Percentiles rank a stretch among this genome's conserved stretches.
Evolutionary conservation across 2,888 invertebrate genomes (phyloP).

Genomic region (Clitarchus hookeri): DNA sequence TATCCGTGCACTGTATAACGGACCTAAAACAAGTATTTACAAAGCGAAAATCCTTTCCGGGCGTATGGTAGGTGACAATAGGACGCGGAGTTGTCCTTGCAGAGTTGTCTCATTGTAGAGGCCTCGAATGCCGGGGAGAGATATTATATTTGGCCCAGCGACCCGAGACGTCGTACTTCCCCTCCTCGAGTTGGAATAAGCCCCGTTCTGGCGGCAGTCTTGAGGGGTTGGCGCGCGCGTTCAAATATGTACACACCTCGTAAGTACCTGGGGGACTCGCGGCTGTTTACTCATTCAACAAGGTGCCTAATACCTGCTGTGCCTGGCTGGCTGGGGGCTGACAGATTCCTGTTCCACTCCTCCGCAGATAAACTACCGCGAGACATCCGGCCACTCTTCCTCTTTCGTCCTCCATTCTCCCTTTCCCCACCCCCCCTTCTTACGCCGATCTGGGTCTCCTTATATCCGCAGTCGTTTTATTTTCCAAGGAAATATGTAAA

Average conservation of each 20-base stretch:
- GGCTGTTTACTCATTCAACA: conserved; percentile 14
- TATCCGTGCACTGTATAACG: too few relatives aligned
- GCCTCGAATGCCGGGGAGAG: too few relatives aligned
- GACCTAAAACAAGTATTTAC: too few relatives aligned
- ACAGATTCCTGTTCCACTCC: neutral
- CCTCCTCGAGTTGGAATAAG: neutral
- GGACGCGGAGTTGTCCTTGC: too few relatives aligned
- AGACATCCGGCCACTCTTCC: neutral
- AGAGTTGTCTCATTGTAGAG: too few relatives aligned
- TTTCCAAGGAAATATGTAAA: too few relatives aligned
- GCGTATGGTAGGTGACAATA: too few relatives aligned
- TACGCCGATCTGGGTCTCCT: too few relatives aligned
- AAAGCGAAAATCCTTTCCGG: too few relatives aligned
- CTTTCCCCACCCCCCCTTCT: neutral
- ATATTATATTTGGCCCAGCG: too few relatives aligned
- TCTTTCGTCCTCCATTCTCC: neutral
- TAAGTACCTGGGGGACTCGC: neutral
- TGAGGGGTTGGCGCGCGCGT: neutral
- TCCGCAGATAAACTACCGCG: neutral
- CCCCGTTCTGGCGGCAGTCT: neutral
- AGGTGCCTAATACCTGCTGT: conserved; percentile 11
- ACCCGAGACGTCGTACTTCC: too few relatives aligned
- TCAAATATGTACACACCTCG: conserved; percentile 14
- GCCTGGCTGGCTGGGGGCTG: neutral
- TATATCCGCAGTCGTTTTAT: too few relatives aligned